These are phyloP conservation scores for Onthophagus taurus DNA, from an alignment of 1,140 invertebrate genomes.

Conservation along the genomic window DNA sequence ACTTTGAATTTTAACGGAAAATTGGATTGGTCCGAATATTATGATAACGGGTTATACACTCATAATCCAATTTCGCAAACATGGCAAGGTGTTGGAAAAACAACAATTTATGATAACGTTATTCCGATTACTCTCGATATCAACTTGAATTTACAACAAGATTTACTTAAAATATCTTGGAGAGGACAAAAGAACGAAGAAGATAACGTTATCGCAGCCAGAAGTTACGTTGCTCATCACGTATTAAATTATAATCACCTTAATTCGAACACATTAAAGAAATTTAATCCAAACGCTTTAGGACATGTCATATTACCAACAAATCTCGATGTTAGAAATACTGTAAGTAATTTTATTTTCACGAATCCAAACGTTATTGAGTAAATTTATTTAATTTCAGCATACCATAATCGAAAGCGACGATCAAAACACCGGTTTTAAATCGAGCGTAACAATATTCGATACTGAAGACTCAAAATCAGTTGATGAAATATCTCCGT, in stretches of 20 bases:
- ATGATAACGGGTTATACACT: conserved; percentile 17
- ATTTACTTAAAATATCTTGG: conserved; percentile 28
- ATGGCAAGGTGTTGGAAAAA: conserved; percentile 29
- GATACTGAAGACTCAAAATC: conserved; percentile 32
- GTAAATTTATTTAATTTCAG: conserved; percentile 18
- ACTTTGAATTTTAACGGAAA: conserved; percentile 21
- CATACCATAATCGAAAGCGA: conserved; percentile 21
- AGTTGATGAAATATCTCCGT: no score
- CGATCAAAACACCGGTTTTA: conserved; percentile 31
- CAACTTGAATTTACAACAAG: conserved; percentile 23
- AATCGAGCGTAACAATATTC: conserved; percentile 24
- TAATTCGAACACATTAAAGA: conserved; percentile 25
- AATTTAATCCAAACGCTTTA: conserved; percentile 29
- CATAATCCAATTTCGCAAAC: conserved; percentile 26
- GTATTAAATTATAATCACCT: conserved; percentile 32
- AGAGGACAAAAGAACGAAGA: conserved; percentile 28
- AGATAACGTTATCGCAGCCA: conserved; percentile 27
- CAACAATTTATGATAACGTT: conserved; percentile 24
- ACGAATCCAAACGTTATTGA: no score
- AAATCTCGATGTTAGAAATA: conserved; percentile 23
- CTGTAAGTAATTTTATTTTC: conserved; percentile 23
- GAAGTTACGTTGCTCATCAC: conserved; percentile 25
- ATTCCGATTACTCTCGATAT: conserved; percentile 31
- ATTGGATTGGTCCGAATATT: conserved; percentile 15
- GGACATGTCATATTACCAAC: conserved; percentile 28